Evolutionary conservation across 2,888 invertebrate genomes (phyloP).

Genomic region (Yponomeuta evonymella): DNA sequence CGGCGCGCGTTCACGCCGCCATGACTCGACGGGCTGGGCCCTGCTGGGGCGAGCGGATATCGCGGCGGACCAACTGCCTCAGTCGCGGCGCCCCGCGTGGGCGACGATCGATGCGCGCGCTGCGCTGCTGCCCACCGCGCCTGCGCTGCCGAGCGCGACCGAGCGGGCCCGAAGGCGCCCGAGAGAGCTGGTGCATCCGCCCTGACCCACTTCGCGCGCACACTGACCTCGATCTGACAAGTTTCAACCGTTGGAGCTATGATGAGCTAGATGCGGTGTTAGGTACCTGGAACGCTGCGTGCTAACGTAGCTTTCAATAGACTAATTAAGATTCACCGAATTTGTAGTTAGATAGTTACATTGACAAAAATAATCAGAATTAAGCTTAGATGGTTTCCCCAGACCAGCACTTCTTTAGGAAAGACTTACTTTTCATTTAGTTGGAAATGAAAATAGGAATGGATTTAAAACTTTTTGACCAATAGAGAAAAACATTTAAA

Average conservation of each 20-base stretch:
- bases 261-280: slow-evolving; percentile 1
- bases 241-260: slow-evolving; percentile 13
- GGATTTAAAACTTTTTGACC: too few relatives aligned
- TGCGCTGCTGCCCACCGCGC: slow-evolving; percentile 51
- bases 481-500: too few relatives aligned
- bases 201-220: slow-evolving; percentile 68
- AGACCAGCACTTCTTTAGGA: too few relatives aligned
- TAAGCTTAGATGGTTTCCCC: too few relatives aligned
- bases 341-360: too few relatives aligned
- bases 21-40: slow-evolving; percentile 64
- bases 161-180: slow-evolving; percentile 38
- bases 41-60: slow-evolving; percentile 59
- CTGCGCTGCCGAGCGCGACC: slow-evolving; percentile 39
- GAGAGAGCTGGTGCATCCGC: slow-evolving; percentile 48
- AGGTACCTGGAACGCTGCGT: background rate
- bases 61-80: slow-evolving; percentile 39
- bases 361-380: too few relatives aligned
- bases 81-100: slow-evolving; percentile 35
- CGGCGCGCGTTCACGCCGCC: slow-evolving; percentile 74
- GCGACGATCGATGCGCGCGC: slow-evolving; percentile 48
- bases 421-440: too few relatives aligned
- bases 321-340: too few relatives aligned
- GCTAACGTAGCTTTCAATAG: too few relatives aligned
- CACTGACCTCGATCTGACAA: slow-evolving; percentile 42
- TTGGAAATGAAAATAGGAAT: too few relatives aligned